phyloP scores from a whole-genome alignment of 2,113 vertebrate genomes.

The Dicrurus megarhynchus region DNA sequence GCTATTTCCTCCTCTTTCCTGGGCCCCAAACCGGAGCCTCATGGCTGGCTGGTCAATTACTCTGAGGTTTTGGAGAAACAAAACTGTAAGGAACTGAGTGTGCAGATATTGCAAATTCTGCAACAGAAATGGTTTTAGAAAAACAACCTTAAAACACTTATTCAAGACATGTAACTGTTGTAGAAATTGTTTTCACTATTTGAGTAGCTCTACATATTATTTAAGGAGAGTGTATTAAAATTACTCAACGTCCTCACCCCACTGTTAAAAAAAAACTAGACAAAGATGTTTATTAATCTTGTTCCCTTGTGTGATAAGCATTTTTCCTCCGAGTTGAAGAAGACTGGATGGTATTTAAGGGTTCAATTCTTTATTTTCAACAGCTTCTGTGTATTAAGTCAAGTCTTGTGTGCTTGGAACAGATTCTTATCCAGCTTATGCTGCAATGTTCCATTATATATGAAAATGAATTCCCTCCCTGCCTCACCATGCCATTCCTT shows the following conservation, averaged over 20 bases:
- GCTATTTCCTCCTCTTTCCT: neutral
- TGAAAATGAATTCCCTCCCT: neutral
- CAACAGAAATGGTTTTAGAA: neutral
- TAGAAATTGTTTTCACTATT: neutral
- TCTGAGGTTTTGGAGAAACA: neutral
- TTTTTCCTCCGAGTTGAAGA: neutral
- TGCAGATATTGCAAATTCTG: neutral
- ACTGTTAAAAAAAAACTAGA: neutral
- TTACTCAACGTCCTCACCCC: rapidly evolving
- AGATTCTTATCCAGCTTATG: neutral
- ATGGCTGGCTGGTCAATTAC: neutral
- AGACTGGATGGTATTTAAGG: neutral
- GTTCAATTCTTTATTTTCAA: neutral
- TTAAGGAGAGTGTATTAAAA: neutral
- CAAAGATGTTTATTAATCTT: neutral
- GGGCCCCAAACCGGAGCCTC: neutral
- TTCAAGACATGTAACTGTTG: rapidly evolving
- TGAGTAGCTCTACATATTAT: neutral
- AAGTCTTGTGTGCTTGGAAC: neutral
- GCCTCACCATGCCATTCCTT: neutral
- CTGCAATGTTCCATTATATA: neutral
- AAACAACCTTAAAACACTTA: neutral
- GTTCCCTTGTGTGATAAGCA: neutral
- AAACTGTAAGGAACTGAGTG: neutral
- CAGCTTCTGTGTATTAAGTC: neutral